Percentiles rank a stretch among this genome's conserved stretches.
These are phyloP conservation scores for Spermophilus dauricus DNA, from an alignment of 2,113 vertebrate species.

Conservation along the genomic window DNA sequence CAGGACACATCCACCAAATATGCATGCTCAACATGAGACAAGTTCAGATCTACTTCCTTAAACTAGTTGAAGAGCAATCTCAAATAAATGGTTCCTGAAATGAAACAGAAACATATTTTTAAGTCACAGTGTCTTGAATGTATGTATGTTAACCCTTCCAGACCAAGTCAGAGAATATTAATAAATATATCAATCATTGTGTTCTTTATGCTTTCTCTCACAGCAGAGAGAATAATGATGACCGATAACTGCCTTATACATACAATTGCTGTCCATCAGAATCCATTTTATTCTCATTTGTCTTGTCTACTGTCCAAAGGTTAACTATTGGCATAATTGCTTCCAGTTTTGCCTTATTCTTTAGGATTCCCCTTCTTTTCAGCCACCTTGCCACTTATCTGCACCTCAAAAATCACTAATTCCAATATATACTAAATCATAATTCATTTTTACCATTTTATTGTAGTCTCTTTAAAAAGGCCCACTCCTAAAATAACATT, in stretches of 20 bases:
- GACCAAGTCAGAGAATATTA: background rate
- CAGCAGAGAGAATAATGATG: background rate
- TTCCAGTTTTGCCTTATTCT: background rate
- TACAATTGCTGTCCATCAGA: background rate
- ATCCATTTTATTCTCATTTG: background rate
- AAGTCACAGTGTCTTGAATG: background rate
- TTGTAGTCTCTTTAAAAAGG: background rate
- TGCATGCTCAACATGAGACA: background rate
- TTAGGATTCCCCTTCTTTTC: background rate
- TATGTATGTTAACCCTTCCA: background rate
- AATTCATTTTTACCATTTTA: background rate
- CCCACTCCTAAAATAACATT: background rate
- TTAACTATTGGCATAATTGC: background rate
- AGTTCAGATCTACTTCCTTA: background rate
- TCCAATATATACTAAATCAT: background rate
- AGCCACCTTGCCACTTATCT: background rate
- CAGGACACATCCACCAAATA: background rate
- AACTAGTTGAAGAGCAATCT: background rate
- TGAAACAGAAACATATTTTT: background rate
- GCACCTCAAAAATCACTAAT: background rate
- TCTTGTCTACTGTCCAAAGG: background rate
- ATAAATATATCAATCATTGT: conserved; percentile 8
- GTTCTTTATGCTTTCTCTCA: background rate
- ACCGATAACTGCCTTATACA: background rate
- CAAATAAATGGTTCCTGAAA: background rate